Percentiles rank a stretch among this genome's conserved stretches.
Conservation (phyloP, 2,888 invertebrate genomes). For the Xestobium rufovillosum region DNA sequence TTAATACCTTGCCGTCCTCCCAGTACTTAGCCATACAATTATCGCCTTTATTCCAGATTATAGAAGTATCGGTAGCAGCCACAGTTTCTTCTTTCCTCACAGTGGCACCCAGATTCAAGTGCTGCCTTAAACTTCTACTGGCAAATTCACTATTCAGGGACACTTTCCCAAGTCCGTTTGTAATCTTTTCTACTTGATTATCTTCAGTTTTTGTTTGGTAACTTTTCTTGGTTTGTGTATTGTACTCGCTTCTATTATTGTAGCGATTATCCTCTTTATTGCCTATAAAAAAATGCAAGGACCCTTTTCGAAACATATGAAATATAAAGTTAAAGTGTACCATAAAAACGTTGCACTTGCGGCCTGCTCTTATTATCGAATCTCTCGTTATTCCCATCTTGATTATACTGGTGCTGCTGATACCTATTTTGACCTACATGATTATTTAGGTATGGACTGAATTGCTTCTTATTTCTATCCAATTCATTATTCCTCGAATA, state of each 20-base stretch:
- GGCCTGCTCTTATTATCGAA: no score
- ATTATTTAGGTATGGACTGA: no score
- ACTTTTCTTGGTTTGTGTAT: slow-evolving; percentile 15
- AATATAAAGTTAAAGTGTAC: no score
- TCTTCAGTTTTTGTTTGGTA: slow-evolving; percentile 18
- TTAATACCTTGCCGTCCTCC: slow-evolving; percentile 78
- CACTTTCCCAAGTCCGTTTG: slow-evolving; percentile 29
- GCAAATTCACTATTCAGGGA: slow-evolving; percentile 39
- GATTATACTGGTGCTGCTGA: no score
- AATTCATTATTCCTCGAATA: no score
- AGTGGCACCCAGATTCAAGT: slow-evolving; percentile 33
- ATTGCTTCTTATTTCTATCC: no score
- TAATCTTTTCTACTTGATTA: slow-evolving; percentile 21
- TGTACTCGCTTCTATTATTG: slow-evolving; percentile 25
- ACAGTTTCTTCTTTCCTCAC: slow-evolving; percentile 13
- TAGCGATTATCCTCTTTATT: slow-evolving; percentile 13
- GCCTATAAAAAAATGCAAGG: no score
- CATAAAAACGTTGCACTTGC: no score
- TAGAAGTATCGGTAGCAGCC: slow-evolving; percentile 16
- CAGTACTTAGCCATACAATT: slow-evolving; percentile 85
- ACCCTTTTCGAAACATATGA: no score
- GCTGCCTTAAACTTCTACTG: slow-evolving; percentile 36
- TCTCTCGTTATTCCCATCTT: no score
- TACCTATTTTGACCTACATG: no score
- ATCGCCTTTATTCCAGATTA: slow-evolving; percentile 71